Percentiles rank a stretch among this genome's conserved stretches.
These are phyloP conservation scores for Garra rufa DNA, from an alignment of 2,113 vertebrate genomes.

Conservation along the genomic window DNA sequence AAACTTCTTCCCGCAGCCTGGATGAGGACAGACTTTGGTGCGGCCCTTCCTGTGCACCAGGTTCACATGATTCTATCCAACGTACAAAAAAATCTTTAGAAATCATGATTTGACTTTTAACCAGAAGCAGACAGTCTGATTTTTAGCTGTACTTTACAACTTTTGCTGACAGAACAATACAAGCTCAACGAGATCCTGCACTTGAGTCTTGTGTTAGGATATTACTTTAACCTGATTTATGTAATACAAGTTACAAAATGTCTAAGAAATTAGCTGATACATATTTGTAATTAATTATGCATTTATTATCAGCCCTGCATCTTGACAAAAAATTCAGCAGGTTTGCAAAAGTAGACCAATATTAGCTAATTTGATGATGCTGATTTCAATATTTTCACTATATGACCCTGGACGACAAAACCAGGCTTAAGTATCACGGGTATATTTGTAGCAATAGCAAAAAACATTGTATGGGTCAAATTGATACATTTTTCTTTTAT, in stretches of 20 bases:
- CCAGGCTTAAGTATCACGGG: too few relatives aligned
- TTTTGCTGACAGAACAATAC: background rate
- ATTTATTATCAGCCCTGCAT: background rate
- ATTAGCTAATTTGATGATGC: too few relatives aligned
- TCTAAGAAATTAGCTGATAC: background rate
- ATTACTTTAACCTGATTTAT: background rate
- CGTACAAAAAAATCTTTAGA: background rate
- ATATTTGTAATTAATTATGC: background rate
- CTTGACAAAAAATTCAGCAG: too few relatives aligned
- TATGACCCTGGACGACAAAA: too few relatives aligned
- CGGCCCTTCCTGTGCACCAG: conserved; percentile 90
- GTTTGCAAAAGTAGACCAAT: too few relatives aligned
- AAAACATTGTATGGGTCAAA: too few relatives aligned
- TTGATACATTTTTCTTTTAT: too few relatives aligned
- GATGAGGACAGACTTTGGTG: conserved; percentile 90
- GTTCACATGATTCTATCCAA: conserved; percentile 86
- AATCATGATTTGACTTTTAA: background rate
- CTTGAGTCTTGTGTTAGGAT: background rate
- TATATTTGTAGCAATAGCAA: too few relatives aligned
- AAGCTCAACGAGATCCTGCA: background rate
- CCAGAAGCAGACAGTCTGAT: background rate
- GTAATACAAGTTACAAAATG: background rate
- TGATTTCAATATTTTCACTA: too few relatives aligned
- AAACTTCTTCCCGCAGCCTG: conserved; percentile 92
- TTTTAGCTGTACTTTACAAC: background rate